These are phyloP conservation scores for Theristicus caerulescens DNA, from an alignment of 2,113 vertebrate genomes.

Conservation along the genomic window DNA sequence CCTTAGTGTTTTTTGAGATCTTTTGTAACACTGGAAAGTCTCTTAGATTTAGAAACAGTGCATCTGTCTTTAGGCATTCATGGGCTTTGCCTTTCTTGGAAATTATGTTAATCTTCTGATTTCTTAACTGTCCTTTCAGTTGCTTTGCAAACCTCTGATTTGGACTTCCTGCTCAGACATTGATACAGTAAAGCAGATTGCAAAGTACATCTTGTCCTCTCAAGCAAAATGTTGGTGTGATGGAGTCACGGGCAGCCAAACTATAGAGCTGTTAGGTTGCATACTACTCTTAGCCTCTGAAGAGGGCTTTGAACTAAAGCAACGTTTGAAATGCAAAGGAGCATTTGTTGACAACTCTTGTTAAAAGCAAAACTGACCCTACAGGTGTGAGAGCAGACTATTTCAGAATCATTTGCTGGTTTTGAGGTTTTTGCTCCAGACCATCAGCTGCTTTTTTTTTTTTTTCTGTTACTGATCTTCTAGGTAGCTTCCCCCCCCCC, in stretches of 20 bases:
- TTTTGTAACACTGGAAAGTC: background rate
- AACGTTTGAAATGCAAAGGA: background rate
- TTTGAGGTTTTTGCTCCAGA: background rate
- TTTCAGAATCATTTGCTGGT: background rate
- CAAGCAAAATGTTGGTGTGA: background rate
- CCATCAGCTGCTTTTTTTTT: background rate
- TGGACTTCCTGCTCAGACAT: background rate
- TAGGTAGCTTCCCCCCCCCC: accelerated
- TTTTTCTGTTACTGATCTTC: background rate
- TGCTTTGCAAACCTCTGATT: background rate
- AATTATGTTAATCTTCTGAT: background rate
- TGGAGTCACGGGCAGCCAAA: background rate
- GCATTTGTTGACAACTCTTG: background rate
- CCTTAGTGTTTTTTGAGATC: background rate
- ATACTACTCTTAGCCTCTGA: background rate
- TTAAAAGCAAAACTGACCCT: background rate
- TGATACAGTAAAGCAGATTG: background rate
- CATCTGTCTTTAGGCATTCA: background rate
- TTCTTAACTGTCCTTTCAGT: background rate
- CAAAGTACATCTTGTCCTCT: background rate
- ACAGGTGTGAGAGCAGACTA: background rate
- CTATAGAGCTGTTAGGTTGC: background rate
- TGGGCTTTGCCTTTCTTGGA: background rate
- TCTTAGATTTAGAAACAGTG: background rate
- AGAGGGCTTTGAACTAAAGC: background rate